Conservation (phyloP, 1,140 invertebrate species). For the Drosophila rufa region DNA sequence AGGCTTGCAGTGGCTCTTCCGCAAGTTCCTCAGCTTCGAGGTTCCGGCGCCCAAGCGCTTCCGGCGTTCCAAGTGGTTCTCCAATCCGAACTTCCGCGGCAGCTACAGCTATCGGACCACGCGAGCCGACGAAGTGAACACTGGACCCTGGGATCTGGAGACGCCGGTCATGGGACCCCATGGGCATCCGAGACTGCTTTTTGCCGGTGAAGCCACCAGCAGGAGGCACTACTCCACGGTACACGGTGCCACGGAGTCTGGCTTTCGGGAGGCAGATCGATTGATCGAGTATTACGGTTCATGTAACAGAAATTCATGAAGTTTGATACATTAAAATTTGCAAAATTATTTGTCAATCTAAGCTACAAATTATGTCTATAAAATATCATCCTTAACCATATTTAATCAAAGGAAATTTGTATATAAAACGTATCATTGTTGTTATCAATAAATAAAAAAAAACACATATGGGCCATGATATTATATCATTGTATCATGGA, state of each 20-base stretch:
- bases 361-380: neutral
- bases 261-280: conserved; percentile 90
- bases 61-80: conserved; percentile 86
- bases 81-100: conserved; percentile 88
- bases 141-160: conserved; percentile 73
- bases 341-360: neutral
- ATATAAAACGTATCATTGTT: neutral
- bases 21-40: conserved; percentile 34
- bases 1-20: conserved; percentile 83
- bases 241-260: conserved; percentile 92
- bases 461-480: too few species aligned
- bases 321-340: neutral
- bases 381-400: too few species aligned
- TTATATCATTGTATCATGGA: too few species aligned
- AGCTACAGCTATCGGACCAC: conserved; percentile 89
- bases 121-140: conserved; percentile 86
- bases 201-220: conserved; percentile 91
- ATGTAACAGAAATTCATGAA: neutral
- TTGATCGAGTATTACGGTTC: conserved; percentile 36
- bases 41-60: conserved; percentile 51
- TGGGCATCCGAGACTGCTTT: conserved; percentile 85
- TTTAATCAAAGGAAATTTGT: neutral
- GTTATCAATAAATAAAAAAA: neutral
- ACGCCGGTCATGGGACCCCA: conserved; percentile 40
- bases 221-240: conserved; percentile 89